Evolutionary conservation across 2,797 vertebrate species (phyloP).

Genomic region (Australoheros facetus): DNA sequence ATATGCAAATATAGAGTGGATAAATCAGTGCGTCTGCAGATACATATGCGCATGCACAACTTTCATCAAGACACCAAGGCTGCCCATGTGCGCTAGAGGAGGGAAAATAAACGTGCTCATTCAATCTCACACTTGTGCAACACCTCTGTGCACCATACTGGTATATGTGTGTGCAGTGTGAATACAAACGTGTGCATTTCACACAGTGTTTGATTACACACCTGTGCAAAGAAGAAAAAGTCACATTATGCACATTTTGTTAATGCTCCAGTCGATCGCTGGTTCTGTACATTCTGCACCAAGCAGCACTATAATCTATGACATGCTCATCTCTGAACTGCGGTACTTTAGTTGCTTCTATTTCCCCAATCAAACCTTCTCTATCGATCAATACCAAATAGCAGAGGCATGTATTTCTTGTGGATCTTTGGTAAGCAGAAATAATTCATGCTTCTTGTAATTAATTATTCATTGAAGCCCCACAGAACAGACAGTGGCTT

Average conservation of each 20-base stretch:
- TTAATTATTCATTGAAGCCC: slow-evolving; percentile 79
- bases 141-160: slow-evolving; percentile 7
- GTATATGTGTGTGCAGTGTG: background rate
- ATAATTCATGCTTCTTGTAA: slow-evolving; percentile 74
- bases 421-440: slow-evolving; percentile 70
- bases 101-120: slow-evolving; percentile 37
- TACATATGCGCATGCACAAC: slow-evolving; percentile 27
- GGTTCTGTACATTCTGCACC: slow-evolving; percentile 5
- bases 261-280: slow-evolving; percentile 6
- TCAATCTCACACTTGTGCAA: slow-evolving; percentile 44
- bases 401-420: slow-evolving; percentile 53
- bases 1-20: slow-evolving; percentile 69
- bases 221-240: slow-evolving; percentile 8
- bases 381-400: slow-evolving; percentile 60
- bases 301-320: slow-evolving; percentile 18
- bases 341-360: slow-evolving; percentile 17
- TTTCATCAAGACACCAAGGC: slow-evolving; percentile 34
- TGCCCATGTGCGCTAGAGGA: slow-evolving; percentile 27
- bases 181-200: background rate
- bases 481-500: slow-evolving; percentile 74
- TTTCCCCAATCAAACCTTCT: slow-evolving; percentile 51
- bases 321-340: slow-evolving; percentile 14
- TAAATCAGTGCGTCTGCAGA: slow-evolving; percentile 64
- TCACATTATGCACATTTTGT: slow-evolving; percentile 1
- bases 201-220: slow-evolving; percentile 1